Percentiles rank a stretch among this genome's conserved stretches.
These are phyloP conservation scores for Astatotilapia flaviijosephi DNA, from an alignment of 2,113 vertebrate genomes.

Conservation along the genomic window DNA sequence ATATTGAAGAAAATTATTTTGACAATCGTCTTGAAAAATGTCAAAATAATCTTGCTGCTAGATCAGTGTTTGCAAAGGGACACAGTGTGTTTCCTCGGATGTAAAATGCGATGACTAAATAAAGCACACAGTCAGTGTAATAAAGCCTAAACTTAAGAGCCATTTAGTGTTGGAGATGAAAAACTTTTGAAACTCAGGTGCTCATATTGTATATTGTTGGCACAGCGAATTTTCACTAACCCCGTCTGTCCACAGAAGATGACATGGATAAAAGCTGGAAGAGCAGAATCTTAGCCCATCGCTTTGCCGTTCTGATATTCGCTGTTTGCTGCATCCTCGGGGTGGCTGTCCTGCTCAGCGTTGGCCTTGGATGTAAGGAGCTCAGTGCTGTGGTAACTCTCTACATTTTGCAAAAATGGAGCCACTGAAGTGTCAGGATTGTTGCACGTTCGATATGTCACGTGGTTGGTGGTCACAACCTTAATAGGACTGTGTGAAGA, in stretches of 20 bases:
- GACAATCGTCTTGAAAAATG: background rate
- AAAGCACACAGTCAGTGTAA: background rate
- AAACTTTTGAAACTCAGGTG: background rate
- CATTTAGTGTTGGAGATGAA: background rate
- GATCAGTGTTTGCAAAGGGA: background rate
- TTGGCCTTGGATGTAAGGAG: slow-evolving; percentile 71
- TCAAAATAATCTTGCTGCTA: background rate
- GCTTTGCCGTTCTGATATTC: slow-evolving; percentile 50
- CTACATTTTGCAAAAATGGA: background rate
- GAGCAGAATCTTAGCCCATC: slow-evolving; percentile 33
- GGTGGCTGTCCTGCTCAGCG: slow-evolving; percentile 35
- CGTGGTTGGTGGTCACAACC: background rate
- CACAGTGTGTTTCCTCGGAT: background rate
- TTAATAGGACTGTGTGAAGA: background rate
- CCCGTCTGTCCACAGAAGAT: background rate
- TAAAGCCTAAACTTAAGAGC: background rate
- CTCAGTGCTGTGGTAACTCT: background rate
- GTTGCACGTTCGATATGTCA: background rate
- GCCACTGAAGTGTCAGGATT: background rate
- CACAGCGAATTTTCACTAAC: background rate
- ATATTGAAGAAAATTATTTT: background rate
- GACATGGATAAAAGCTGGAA: slow-evolving; percentile 49
- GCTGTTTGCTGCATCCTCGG: slow-evolving; percentile 7
- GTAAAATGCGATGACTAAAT: background rate
- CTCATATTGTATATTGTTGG: background rate